Percentiles rank a stretch among this genome's conserved stretches.
phyloP scores from a whole-genome alignment of 1,140 invertebrate species.

The Zaprionus ghesquierei region DNA sequence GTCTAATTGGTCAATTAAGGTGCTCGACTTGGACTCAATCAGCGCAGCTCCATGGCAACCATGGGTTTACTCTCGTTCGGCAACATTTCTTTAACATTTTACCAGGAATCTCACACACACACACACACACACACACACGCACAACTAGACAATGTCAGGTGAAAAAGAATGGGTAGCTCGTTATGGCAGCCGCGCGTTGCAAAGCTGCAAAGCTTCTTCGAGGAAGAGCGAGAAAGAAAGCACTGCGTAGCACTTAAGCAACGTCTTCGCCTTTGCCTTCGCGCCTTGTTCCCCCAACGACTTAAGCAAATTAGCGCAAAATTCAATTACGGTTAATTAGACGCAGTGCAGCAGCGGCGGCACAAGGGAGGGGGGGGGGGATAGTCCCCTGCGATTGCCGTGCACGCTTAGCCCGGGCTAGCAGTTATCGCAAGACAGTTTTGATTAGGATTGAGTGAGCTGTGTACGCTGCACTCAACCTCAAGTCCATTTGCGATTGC shows the following conservation, averaged over 20 bases:
- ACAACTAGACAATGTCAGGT: background rate
- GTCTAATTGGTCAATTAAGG: conserved; percentile 37
- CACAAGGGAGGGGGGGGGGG: background rate
- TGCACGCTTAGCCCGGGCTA: too few relatives aligned
- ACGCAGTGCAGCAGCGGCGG: conserved; percentile 19
- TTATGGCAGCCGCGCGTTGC: conserved; percentile 4
- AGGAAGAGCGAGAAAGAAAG: background rate
- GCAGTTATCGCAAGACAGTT: background rate
- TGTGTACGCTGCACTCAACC: background rate
- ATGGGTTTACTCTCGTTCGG: background rate
- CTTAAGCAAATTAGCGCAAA: conserved; percentile 64
- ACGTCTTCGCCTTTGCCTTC: background rate
- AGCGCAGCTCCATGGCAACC: conserved; percentile 25
- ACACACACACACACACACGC: background rate
- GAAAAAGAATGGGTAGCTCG: conserved; percentile 5
- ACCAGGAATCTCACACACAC: conserved; percentile 4
- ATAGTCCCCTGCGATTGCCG: background rate
- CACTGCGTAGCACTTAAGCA: conserved; percentile 12
- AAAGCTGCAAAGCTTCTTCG: background rate
- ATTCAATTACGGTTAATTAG: conserved; percentile 76
- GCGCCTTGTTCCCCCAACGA: conserved; percentile 13
- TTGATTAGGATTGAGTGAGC: background rate
- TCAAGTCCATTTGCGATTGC: background rate
- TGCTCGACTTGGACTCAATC: background rate
- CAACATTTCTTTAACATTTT: background rate